phyloP scores from a whole-genome alignment of 2,113 vertebrate species.

The Drymodes brunneopygia region DNA sequence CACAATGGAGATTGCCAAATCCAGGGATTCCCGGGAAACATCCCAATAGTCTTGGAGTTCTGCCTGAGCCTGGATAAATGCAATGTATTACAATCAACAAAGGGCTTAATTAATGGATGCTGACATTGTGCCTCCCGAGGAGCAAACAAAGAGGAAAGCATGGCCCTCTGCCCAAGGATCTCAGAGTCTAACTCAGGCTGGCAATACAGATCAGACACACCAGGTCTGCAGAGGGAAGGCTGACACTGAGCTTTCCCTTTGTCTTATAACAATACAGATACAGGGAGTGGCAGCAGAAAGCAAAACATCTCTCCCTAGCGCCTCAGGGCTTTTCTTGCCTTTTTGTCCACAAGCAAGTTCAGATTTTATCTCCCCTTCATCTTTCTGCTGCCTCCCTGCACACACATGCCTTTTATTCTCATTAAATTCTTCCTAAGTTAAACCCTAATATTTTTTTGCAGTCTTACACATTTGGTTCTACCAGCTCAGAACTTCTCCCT shows the following conservation, averaged over 20 bases:
- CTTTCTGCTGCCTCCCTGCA: not conserved
- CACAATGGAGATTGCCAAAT: not conserved
- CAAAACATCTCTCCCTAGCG: not conserved
- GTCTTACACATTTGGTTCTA: not conserved
- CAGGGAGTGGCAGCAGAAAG: not conserved
- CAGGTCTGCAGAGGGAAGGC: not conserved
- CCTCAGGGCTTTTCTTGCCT: not conserved
- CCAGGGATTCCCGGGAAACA: slow-evolving; percentile 33
- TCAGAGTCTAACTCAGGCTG: not conserved
- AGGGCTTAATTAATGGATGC: slow-evolving; percentile 35
- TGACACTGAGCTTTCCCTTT: not conserved
- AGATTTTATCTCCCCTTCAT: not conserved
- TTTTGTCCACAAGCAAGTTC: not conserved
- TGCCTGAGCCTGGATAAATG: slow-evolving; percentile 9
- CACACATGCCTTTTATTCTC: not conserved
- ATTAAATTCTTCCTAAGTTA: not conserved
- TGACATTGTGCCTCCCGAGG: slow-evolving; percentile 7
- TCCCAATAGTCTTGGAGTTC: not conserved
- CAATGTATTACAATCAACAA: slow-evolving; percentile 29
- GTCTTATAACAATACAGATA: not conserved
- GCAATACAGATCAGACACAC: not conserved
- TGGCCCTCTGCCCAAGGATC: slow-evolving; percentile 26
- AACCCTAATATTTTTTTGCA: accelerated
- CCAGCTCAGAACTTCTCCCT: not conserved
- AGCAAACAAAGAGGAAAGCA: slow-evolving; percentile 4